Base-by-base conservation (phyloP, 1,140 invertebrate species). In the Monochamus saltuarius region DNA sequence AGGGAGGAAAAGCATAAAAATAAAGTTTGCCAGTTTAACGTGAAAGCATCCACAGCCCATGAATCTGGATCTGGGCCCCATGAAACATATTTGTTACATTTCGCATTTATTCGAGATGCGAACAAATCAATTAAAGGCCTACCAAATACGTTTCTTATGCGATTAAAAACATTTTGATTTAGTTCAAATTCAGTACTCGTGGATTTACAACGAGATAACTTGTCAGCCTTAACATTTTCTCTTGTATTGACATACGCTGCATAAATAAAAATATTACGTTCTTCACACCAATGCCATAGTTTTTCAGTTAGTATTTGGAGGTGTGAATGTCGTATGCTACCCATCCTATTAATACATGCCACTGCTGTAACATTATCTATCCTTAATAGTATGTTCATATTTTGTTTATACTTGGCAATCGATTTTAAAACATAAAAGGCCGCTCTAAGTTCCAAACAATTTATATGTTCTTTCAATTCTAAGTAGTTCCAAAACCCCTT, bases 1-100 rank as follows among this genome's bases (percentile, higher is more conserved):
- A 65, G 16, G 67, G 69, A 34, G 67, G 67, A 53, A 70, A 70
- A 9, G 67, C 67, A 42, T 70, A 70, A 61, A 70, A 70, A 16
- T 59, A 61, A 37, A 55, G 38, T 54, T 39, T 39, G 36, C 52
- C 52, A 54, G 40, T 17, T 40, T 29, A 29, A 29, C 22, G 66
- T 70, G 38, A 70, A 69, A 1, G 67, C 69, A 35, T 71, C 67
- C 6, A 69, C 45, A 1, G 35, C 50, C 6, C 52, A 11, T 11
- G 67, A 51, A 10, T 61, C 53, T 7, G 66, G 59, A 39, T 70
- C 64, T 19, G 29, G 53, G 34, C 56, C 29, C 64, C 70, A 69
- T 29, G 61, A 63, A 50, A 66, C 50, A 54, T 59, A 73, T 9
- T 45, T 53, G 0, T 62, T 11, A 49, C 65, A 73, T 62, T 73